Conservation (phyloP, 1,140 invertebrate species). For the Gonioctena quinquepunctata region DNA sequence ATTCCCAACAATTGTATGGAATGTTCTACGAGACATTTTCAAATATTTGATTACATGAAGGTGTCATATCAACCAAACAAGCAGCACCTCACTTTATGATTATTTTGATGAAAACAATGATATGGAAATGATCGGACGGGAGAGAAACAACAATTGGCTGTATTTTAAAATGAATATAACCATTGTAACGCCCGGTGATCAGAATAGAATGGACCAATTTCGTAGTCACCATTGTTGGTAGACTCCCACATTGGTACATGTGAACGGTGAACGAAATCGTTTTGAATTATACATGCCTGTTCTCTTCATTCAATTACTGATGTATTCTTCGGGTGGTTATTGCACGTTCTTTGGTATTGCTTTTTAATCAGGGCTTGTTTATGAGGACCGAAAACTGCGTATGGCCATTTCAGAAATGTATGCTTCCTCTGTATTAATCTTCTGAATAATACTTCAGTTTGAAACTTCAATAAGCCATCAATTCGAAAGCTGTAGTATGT, state of each 20-base stretch:
- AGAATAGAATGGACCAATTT: conserved; percentile 1
- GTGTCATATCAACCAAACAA: neutral
- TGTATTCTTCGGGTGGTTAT: conserved; percentile 3
- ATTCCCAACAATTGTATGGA: no score
- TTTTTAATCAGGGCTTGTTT: conserved; percentile 1
- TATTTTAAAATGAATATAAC: conserved; percentile 15
- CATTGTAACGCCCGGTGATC: conserved; percentile 10
- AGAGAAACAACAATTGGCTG: conserved; percentile 9
- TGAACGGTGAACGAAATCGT: neutral
- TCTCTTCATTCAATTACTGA: conserved; percentile 2
- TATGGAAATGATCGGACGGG: neutral
- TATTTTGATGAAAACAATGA: neutral
- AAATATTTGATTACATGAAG: no score
- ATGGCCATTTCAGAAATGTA: no score
- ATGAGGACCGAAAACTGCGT: no score
- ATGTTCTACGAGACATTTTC: no score
- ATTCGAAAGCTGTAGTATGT: no score
- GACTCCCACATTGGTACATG: conserved; percentile 1
- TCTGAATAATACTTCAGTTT: no score
- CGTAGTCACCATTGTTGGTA: conserved; percentile 7
- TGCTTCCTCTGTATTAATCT: no score
- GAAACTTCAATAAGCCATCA: no score
- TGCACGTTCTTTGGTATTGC: neutral
- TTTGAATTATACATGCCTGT: conserved; percentile 12
- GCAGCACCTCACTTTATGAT: neutral